Conservation (phyloP, 2,797 vertebrate genomes). For the Thalassophryne amazonica region DNA sequence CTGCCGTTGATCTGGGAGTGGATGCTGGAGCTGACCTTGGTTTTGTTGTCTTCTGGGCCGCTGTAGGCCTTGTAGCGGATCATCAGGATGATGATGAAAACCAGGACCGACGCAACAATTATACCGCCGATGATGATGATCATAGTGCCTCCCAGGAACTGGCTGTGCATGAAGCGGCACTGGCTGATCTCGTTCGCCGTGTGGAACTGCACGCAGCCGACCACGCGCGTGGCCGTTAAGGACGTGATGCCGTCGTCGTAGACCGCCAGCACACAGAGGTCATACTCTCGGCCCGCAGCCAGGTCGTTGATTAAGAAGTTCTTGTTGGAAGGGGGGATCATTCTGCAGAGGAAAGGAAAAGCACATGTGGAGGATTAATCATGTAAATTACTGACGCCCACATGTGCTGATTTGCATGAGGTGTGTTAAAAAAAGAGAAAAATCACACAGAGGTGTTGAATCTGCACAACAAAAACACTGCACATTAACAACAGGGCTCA, state of each 20-base stretch:
- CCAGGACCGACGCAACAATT: conserved; percentile 86
- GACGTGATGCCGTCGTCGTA: conserved; percentile 90
- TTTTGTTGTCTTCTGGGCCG: conserved; percentile 75
- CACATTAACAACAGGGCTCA: conserved; percentile 12
- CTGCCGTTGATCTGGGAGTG: conserved; percentile 86
- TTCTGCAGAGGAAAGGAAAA: conserved; percentile 71
- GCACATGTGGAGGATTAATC: conserved; percentile 38
- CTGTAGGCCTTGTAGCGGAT: conserved; percentile 93
- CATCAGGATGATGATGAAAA: conserved; percentile 96
- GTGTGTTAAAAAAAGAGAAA: too few relatives aligned
- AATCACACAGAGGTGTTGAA: conserved; percentile 38
- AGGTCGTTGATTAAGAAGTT: conserved; percentile 91
- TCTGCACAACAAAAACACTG: conserved; percentile 27
- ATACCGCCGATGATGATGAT: conserved; percentile 87
- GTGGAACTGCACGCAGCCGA: conserved; percentile 91
- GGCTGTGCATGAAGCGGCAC: conserved; percentile 87
- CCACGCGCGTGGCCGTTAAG: conserved; percentile 83
- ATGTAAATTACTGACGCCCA: conserved; percentile 23
- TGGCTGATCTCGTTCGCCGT: conserved; percentile 82
- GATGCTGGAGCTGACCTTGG: conserved; percentile 76
- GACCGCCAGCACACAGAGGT: conserved; percentile 87
- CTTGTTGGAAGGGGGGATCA: conserved; percentile 90
- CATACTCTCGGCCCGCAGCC: conserved; percentile 87
- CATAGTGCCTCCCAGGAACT: conserved; percentile 87
- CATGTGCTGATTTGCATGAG: conserved; percentile 41